Conservation (phyloP, 1,140 invertebrate genomes). For the Apis dorsata region DNA sequence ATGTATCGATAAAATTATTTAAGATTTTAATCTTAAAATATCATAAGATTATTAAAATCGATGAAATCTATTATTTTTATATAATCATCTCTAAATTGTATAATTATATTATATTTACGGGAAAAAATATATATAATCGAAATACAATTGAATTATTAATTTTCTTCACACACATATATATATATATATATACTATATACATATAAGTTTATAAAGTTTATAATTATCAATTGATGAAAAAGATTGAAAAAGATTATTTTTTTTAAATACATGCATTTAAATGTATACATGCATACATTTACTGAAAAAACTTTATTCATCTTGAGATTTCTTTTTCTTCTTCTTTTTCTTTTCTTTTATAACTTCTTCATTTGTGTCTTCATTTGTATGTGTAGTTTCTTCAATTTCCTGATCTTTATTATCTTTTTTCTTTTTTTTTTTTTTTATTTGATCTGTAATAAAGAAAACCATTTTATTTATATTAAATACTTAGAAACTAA, state of each 20-base stretch:
- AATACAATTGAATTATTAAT: background rate
- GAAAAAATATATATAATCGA: background rate
- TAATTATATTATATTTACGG: background rate
- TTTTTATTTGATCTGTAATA: slow-evolving; percentile 70
- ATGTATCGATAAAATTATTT: no score
- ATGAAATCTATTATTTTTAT: background rate
- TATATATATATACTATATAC: background rate
- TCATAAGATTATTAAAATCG: no score
- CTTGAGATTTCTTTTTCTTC: slow-evolving; percentile 75
- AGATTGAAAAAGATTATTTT: background rate
- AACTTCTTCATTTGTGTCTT: slow-evolving; percentile 44
- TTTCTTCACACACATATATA: background rate
- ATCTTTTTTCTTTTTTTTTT: slow-evolving; percentile 78
- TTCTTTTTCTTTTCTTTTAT: slow-evolving; percentile 72
- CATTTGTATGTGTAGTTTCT: background rate
- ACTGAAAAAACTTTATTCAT: slow-evolving; percentile 53
- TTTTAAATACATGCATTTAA: background rate
- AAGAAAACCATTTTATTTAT: slow-evolving; percentile 4
- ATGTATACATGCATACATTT: background rate
- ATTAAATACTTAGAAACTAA: background rate
- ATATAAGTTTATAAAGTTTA: background rate
- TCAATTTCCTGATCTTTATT: slow-evolving; percentile 67
- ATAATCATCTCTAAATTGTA: background rate
- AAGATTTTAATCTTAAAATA: no score
- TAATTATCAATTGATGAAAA: background rate